Base-by-base conservation (phyloP, 2,113 vertebrate species). In the Nansenia antarctica region DNA sequence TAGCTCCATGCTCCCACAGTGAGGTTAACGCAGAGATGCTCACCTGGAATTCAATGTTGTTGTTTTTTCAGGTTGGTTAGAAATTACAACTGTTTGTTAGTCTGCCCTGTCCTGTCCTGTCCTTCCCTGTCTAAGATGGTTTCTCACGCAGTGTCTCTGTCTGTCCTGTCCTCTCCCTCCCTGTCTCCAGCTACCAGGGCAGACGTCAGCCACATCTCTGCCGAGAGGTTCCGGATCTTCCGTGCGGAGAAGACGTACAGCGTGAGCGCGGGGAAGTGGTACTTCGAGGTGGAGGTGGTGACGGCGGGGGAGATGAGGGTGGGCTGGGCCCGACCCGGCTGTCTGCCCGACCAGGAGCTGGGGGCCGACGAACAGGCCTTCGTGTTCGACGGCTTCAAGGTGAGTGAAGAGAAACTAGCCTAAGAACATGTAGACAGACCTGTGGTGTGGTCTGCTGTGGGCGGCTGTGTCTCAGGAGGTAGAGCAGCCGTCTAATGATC, bases 351-450 rank as follows among this genome's bases (percentile, higher is more conserved):
- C 76, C 94, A 93, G 72, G 95, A 98, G 53, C 91, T 99, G 62
- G 97, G 97, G 34, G 94, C 95, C 0, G 96, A 98, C 64, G 95
- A 99, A 57, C 92, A 94, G 62, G 96, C 95, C 79, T 98, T 98
- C 81, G 95, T 95, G 49, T 98, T 98, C 64, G 96, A 99, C 58
- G 97, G 97, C 34, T 96, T 96, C 83, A 99, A 98, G 95, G 97
- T 98, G 76, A 85, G 45, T 49, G 18, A 22, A n/a, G 4, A 47
- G n/a, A 6, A 5, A 5, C 5, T 6, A 20, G 4, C 9, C 1
- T 8, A 20, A 45, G 5, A 15, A 15, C 42, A 1, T 8, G 42
- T 47, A 39, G 18, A 47, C 35, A 37, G 11, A 37, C 35, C 35
- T 37, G 5, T n/a, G n/a, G n/a, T n/a, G n/a, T n/a, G n/a, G n/a